A percentile compares a stretch with the other conserved stretches of the same genome.
phyloP scores from a whole-genome alignment of 92 coral and sea anemone genomes.

The Anthopleura xanthogrammica region DNA sequence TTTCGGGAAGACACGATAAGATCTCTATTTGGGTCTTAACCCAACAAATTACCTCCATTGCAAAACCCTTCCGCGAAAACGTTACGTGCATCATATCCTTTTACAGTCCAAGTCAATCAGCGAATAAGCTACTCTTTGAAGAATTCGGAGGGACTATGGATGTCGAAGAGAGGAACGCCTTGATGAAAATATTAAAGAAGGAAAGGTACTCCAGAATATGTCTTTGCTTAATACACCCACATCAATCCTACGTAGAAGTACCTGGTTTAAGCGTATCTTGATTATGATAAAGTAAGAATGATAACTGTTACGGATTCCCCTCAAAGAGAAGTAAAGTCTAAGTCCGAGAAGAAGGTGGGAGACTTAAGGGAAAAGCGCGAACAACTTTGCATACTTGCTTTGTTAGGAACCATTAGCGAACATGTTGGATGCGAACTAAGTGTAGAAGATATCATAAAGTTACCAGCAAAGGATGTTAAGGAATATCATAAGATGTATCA shows the following conservation, averaged over 20 bases:
- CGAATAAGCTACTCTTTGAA: constrained; percentile 18
- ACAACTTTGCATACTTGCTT: background rate
- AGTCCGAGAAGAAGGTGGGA: too few relatives aligned
- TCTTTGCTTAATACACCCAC: background rate
- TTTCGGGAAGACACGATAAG: constrained; percentile 1
- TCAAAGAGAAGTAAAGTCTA: too few relatives aligned
- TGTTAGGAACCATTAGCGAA: background rate
- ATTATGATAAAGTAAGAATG: too few relatives aligned
- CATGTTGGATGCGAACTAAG: constrained; percentile 26
- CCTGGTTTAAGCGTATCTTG: background rate
- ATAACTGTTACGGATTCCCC: too few relatives aligned
- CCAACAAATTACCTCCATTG: constrained; percentile 27
- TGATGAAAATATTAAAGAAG: constrained; percentile 12
- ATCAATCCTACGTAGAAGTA: background rate
- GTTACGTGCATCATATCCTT: constrained; percentile 9
- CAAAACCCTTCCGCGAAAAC: constrained; percentile 24
- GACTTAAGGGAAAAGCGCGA: background rate
- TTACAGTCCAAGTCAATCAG: background rate
- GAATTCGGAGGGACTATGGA: constrained; percentile 26
- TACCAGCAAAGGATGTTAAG: constrained; percentile 30
- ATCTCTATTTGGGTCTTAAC: constrained; percentile 27
- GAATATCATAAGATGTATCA: constrained; percentile 30
- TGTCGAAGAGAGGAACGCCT: background rate
- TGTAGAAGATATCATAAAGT: constrained; percentile 28
- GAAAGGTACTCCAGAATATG: background rate